Evolutionary conservation across 2,888 invertebrate species (phyloP).

Genomic region (Polymixis lichenea): DNA sequence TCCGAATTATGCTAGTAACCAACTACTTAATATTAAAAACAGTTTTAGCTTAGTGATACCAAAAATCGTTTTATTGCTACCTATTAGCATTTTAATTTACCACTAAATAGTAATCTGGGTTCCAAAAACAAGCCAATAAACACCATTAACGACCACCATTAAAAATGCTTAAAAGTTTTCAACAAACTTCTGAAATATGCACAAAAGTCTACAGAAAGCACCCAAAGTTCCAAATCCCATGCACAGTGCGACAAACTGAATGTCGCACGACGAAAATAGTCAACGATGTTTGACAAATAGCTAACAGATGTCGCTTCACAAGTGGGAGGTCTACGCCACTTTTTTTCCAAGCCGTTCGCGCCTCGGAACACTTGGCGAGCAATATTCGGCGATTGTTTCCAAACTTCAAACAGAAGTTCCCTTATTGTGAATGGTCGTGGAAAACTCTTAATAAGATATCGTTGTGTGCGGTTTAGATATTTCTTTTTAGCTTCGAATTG

Average conservation of each 20-base stretch:
- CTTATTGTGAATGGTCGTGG: slow-evolving; percentile 58
- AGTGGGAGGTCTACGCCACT: slow-evolving; percentile 68
- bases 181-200: slow-evolving; percentile 39
- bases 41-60: background rate
- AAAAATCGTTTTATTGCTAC: slow-evolving; percentile 21
- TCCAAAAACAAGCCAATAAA: slow-evolving; percentile 40
- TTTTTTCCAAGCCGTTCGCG: slow-evolving; percentile 65
- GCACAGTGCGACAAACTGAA: slow-evolving; percentile 77
- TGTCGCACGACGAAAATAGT: slow-evolving; percentile 84
- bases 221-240: slow-evolving; percentile 57
- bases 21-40: background rate
- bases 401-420: slow-evolving; percentile 65
- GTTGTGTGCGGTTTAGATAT: slow-evolving; percentile 50
- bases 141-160: slow-evolving; percentile 23
- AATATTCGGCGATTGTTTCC: slow-evolving; percentile 67
- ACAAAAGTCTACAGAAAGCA: slow-evolving; percentile 35
- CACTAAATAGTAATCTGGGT: slow-evolving; percentile 12
- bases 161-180: slow-evolving; percentile 38
- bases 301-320: slow-evolving; percentile 83
- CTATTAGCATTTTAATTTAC: background rate
- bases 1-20: background rate
- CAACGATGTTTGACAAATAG: slow-evolving; percentile 89
- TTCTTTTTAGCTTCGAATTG: slow-evolving; percentile 54
- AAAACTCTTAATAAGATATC: slow-evolving; percentile 64
- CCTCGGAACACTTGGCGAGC: slow-evolving; percentile 61